Evolutionary conservation across 2,113 vertebrate genomes (phyloP).

Genomic region (Scophthalmus maximus): DNA sequence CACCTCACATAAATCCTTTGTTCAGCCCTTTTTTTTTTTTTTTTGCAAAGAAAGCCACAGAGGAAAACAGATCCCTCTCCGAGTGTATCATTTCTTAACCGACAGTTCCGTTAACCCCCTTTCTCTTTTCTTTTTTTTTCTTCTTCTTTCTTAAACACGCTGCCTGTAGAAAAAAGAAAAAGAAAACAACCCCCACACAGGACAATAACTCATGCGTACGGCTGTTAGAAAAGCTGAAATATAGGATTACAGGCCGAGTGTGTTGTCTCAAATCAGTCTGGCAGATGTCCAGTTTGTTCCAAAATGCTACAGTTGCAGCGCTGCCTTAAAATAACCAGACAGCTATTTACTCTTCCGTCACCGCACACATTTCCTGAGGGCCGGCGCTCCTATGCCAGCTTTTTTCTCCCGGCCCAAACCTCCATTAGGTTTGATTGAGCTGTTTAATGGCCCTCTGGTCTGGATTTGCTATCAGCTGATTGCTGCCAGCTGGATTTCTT

Average conservation of each 20-base stretch:
- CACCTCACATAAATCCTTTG: constrained; percentile 81
- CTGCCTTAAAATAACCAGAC: constrained; percentile 70
- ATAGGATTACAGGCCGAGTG: constrained; percentile 49
- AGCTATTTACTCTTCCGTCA: constrained; percentile 66
- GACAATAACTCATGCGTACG: constrained; percentile 61
- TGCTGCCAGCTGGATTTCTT: constrained; percentile 75
- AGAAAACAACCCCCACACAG: no score
- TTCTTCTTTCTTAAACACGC: constrained; percentile 30
- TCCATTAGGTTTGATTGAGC: constrained; percentile 74
- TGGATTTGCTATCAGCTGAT: constrained; percentile 77
- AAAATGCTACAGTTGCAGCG: constrained; percentile 42
- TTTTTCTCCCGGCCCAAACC: constrained; percentile 54
- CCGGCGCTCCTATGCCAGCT: constrained; percentile 60
- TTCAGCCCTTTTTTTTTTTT: constrained; percentile 71
- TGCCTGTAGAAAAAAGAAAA: constrained; percentile 50
- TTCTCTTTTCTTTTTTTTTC: no score
- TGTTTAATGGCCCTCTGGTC: constrained; percentile 71
- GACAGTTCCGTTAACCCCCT: constrained; percentile 51
- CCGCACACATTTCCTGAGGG: constrained; percentile 58
- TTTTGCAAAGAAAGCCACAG: constrained; percentile 67
- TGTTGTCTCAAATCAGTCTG: constrained; percentile 53
- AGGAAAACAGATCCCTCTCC: constrained; percentile 74
- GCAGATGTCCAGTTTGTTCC: constrained; percentile 58
- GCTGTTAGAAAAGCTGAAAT: constrained; percentile 57
- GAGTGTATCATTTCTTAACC: constrained; percentile 76